Evolutionary conservation across 2,888 invertebrate genomes (phyloP).

Genomic region (Conops quadrifasciatus): DNA sequence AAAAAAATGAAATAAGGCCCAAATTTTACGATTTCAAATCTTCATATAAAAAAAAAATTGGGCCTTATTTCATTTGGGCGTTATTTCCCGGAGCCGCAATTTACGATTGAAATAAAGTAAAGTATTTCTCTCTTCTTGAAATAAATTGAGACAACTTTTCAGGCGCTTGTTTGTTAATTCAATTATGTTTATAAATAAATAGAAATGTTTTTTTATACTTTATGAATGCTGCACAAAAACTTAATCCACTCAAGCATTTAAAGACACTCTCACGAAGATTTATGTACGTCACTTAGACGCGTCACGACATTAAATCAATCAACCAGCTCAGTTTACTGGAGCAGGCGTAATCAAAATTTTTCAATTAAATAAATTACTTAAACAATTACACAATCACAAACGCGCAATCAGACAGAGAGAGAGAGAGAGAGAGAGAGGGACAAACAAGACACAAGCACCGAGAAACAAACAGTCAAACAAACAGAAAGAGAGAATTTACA

Average conservation of each 20-base stretch:
- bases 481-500: neutral
- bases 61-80: no score
- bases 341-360: slow-evolving; percentile 14
- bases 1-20: no score
- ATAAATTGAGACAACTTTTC: neutral
- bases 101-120: neutral
- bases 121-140: neutral
- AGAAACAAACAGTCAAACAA: neutral
- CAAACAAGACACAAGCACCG: neutral
- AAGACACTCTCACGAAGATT: neutral
- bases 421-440: neutral
- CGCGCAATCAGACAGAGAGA: neutral
- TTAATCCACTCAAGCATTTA: neutral
- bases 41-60: no score
- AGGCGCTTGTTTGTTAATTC: neutral
- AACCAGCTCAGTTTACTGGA: neutral
- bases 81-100: no score
- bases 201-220: neutral
- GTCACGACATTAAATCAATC: slow-evolving; percentile 5
- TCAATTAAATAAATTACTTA: slow-evolving; percentile 25
- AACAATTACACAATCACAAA: slow-evolving; percentile 2
- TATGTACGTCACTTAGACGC: neutral
- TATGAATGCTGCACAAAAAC: neutral
- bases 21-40: no score
- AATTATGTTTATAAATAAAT: neutral